Conservation (phyloP, 2,797 vertebrate genomes). For the Pseudochaenichthys georgianus region DNA sequence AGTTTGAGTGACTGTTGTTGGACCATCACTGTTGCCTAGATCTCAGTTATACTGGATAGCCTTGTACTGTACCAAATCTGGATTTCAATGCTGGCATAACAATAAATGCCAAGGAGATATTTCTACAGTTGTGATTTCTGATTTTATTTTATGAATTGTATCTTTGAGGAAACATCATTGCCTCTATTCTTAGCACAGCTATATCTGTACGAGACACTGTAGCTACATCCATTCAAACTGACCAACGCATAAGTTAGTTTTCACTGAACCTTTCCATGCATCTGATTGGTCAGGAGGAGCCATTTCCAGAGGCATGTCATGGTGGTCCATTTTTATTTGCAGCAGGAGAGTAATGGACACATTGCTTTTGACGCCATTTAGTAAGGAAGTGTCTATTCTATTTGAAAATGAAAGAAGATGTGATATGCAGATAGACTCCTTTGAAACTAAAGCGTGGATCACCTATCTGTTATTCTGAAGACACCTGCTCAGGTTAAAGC, state of each 20-base stretch:
- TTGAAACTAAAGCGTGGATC: neutral
- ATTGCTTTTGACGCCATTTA: too few relatives aligned
- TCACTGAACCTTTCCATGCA: neutral
- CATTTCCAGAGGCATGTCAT: neutral
- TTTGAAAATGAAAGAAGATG: neutral
- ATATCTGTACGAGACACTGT: conserved; percentile 44
- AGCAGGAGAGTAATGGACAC: neutral
- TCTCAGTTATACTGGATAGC: conserved; percentile 81
- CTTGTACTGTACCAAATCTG: conserved; percentile 88
- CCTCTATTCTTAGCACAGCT: conserved; percentile 21
- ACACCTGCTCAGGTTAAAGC: too few relatives aligned
- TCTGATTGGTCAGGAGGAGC: neutral
- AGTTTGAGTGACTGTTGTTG: conserved; percentile 84
- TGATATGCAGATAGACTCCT: neutral
- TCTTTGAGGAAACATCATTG: neutral
- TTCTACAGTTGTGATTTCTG: conserved; percentile 78
- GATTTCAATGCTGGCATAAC: conserved; percentile 89
- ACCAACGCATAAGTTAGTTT: conserved; percentile 49
- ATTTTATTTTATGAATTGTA: neutral
- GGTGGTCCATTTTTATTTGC: neutral
- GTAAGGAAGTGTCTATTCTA: neutral
- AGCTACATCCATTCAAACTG: conserved; percentile 43
- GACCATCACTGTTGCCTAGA: conserved; percentile 90
- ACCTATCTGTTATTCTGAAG: too few relatives aligned
- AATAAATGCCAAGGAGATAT: conserved; percentile 91